Evolutionary conservation across 2,888 invertebrate species (phyloP), one percentile per base, ranked within the genome.

Genomic region (Strigamia transsilvanica): DNA sequence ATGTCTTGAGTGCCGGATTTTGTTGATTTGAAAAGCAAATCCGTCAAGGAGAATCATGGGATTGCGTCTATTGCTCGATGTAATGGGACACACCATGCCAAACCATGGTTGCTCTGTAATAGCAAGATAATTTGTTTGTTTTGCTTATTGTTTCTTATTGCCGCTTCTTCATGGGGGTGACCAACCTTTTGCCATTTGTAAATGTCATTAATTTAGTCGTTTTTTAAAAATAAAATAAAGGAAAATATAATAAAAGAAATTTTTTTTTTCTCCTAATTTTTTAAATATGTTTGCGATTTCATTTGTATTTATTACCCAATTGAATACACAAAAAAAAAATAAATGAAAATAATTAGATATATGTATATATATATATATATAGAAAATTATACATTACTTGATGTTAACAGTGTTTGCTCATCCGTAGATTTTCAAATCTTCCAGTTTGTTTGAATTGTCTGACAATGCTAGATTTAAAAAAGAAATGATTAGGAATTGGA

Each of bases 81-180:
- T 46, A 15, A 46, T 46, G 46, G 46, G 46, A 46, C 46, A 46
- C 46, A 46, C 46, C 46, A 46, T 46, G 46, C 46, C 46, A 46
- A 15, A 46, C 46, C 46, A 46, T 46, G 46, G 46, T 46, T 46
- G 46, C n/a, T 46, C 46, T 46, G 46, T 46, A 46, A 46, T 46
- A 46, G 46, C 15, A 46, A 46, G 46, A 46, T 46, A 46, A 46
- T 46, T 46, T 38, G 38, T 13, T 46, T 46, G 46, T 46, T 46
- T 46, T 46, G 9, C 13, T 42, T 27, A 27, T 27, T 27, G 2
- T 27, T 27, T 27, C 27, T 27, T 27, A 27, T 27, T 27, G 27
- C 13, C 12, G 42, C 42, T 42, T 42, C 42, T 42, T 42, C 42
- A 1, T 12, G 42, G 42, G 42, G 42, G 42, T 42, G 42, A 42